Base-by-base conservation (phyloP, 2,888 invertebrate species). In the Ernsta delagoae region DNA sequence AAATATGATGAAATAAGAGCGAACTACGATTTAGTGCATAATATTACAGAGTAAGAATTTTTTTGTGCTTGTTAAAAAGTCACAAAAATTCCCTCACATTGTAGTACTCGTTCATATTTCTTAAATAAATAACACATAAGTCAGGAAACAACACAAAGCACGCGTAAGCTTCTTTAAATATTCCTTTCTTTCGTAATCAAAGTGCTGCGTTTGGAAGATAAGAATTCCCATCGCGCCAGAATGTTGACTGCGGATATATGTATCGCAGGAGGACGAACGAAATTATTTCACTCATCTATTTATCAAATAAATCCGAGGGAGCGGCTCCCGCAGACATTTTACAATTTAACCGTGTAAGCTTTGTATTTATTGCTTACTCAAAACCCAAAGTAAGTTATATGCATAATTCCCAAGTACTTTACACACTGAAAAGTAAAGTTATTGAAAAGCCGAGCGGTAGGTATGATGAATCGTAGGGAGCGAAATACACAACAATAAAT, bases 111-210 rank as follows among this genome's bases (percentile, higher is more conserved):
- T 78, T 83, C 81, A 83, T 83, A 48, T 65, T 83, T 82, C 81
- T 79, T 79, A 84, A 82, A 84, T 85, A 85, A 87, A 90, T 90
- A 89, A 84, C 83, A 88, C 84, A 87, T 85, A 86, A 83, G 86
- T 86, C 83, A 79, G 81, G 34, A 41, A 69, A 86, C 83, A 87
- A 86, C 83, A 85, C 84, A 88, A 87, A 87, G 86, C 83, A 83
- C 78, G 80, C 80, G 77, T 84, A 85, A 81, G 84, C 85, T 85
- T 89, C 87, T 89, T 90, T 87, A 90, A 91, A 91, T 90, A 92
- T 92, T 90, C 89, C 86, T 86, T 86, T 85, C 86, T 82, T 85
- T 87, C 84, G 86, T 90, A 92, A 91, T 92, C 91, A 92, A 90
- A 91, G 87, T 88, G 88, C 90, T 92, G 90, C 83, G 90, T 91